Evolutionary conservation across 2,113 vertebrate genomes (phyloP).

Genomic region (Solea solea): DNA sequence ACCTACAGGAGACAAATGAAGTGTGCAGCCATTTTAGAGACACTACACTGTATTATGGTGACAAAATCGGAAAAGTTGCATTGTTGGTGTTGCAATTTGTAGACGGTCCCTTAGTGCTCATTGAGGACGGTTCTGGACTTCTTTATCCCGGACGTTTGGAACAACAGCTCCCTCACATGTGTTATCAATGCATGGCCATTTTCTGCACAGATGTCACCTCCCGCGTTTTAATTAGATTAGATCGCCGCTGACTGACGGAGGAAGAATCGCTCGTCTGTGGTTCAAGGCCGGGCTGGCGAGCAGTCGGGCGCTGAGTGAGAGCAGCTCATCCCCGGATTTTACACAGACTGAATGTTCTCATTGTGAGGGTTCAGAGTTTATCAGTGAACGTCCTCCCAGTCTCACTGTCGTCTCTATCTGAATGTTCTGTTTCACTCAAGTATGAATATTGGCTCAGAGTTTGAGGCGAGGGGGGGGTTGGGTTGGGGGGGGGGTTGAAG

Average conservation of each 20-base stretch:
- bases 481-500: constrained; percentile 16
- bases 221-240: constrained; percentile 14
- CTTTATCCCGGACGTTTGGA: too few relatives aligned
- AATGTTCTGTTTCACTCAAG: constrained; percentile 72
- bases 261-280: constrained; percentile 6
- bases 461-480: constrained; percentile 15
- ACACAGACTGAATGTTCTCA: constrained; percentile 76
- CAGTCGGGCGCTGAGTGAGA: constrained; percentile 32
- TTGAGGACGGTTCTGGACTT: too few relatives aligned
- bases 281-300: constrained; percentile 11
- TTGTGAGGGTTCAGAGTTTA: constrained; percentile 78
- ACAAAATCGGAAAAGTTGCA: too few relatives aligned
- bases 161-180: neutral
- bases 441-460: constrained; percentile 67
- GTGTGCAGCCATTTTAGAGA: too few relatives aligned
- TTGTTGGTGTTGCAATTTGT: too few relatives aligned
- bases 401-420: constrained; percentile 67
- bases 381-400: constrained; percentile 78
- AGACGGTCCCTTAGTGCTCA: too few relatives aligned
- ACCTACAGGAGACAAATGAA: too few relatives aligned
- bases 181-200: neutral
- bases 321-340: constrained; percentile 41
- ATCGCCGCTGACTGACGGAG: constrained; percentile 8
- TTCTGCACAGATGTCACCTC: constrained; percentile 13
- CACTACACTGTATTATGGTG: too few relatives aligned